Base-by-base conservation (phyloP, 2,888 invertebrate genomes). In the Crocallis elinguaria region DNA sequence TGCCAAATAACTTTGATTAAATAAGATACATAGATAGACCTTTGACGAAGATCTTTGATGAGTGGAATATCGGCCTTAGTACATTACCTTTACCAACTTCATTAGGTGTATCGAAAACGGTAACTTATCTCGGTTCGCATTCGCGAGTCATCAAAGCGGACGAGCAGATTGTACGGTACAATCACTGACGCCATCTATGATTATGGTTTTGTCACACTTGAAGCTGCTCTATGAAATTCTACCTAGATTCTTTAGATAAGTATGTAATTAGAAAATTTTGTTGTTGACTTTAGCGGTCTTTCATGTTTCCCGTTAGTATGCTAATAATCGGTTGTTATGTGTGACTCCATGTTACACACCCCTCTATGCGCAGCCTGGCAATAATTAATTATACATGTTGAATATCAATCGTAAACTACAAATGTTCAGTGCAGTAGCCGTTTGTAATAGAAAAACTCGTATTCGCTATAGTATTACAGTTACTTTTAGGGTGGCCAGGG, bases 121-220 rank as follows among this genome's bases (percentile, higher is more conserved):
- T 75, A 67, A 63, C 60, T 67, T 66, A 64, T 70, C 57, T 67
- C 66, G 70, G 69, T 62, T 75, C 69, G 69, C 65, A 63, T 71
- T 77, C 71, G 78, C 78, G 79, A 77, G 76, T 72, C 67, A 64
- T 69, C 75, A 66, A 73, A 71, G 65, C 75, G 73, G 73, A 73
- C 76, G 66, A 71, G 67, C 62, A 60, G 64, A 66, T 74, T 77
- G 73, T 73, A 75, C 75, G 75, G 75, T 72, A 66, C 62, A 64
- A 67, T 64, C 66, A 69, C 71, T 77, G 69, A 77, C 72, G 73
- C 71, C 69, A 69, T 67, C 57, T 57, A 64, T 71, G 74, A 79
- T 77, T 75, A 70, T 69, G 73, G 73, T 81, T 81, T 76, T 79
- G 71, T 82, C 79, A 81, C 73, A 73, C 73, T 62, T 62, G 21